These are phyloP conservation scores for Zaprionus vittiger DNA, from an alignment of 1,140 invertebrate species.

Conservation along the genomic window DNA sequence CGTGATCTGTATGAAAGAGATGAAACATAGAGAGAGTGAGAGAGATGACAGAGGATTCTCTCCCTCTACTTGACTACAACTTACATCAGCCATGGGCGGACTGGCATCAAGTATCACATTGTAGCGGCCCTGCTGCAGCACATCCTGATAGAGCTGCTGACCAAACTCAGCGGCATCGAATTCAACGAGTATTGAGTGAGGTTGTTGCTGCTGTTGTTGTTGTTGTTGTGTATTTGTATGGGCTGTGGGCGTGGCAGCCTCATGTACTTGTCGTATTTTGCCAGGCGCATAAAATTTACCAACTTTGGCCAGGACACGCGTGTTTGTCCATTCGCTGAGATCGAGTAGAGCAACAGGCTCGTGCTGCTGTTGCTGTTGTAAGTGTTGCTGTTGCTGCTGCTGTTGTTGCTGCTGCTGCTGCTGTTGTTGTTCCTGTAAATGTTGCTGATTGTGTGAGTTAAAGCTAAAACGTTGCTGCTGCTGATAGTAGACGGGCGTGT, in stretches of 20 bases:
- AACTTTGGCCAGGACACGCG: conserved; percentile 94
- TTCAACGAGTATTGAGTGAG: conserved; percentile 89
- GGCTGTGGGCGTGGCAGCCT: conserved; percentile 64
- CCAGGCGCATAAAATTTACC: conserved; percentile 94
- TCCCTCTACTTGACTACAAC: conserved; percentile 12
- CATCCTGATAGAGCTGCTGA: conserved; percentile 87
- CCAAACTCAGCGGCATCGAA: conserved; percentile 88
- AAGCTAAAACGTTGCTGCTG: conserved; percentile 73
- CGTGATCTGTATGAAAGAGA: conserved; percentile 83
- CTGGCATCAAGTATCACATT: conserved; percentile 97
- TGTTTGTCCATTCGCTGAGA: conserved; percentile 95
- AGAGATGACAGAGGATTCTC: not conserved
- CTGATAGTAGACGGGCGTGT: conserved; percentile 63
- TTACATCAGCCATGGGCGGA: conserved; percentile 88
- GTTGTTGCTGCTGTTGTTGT: not conserved
- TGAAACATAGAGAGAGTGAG: not conserved
- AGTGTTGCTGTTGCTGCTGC: conserved; percentile 57
- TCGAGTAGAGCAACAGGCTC: conserved; percentile 86
- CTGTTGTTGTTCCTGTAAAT: conserved; percentile 88
- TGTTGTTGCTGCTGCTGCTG: conserved; percentile 59
- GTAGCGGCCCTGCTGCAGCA: conserved; percentile 91
- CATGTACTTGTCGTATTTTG: conserved; percentile 86
- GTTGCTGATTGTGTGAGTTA: conserved; percentile 71
- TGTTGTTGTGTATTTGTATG: not conserved
- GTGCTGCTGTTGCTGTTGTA: conserved; percentile 79